Percentiles rank a stretch among this genome's conserved stretches.
These are phyloP conservation scores for Trematocara zebra DNA, from an alignment of 2,113 vertebrate genomes.

Conservation along the genomic window DNA sequence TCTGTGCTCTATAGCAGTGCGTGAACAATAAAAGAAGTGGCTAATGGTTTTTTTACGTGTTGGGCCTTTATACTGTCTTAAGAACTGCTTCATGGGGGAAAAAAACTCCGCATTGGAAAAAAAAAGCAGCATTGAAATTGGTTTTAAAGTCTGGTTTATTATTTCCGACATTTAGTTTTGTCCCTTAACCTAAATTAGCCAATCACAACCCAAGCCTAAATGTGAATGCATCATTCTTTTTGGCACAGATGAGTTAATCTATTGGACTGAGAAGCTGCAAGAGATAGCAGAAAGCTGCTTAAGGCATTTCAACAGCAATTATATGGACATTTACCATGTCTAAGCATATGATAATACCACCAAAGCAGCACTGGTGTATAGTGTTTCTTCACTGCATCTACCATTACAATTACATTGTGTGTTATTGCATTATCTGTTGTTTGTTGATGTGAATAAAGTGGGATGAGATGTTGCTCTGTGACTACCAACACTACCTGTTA, in stretches of 20 bases:
- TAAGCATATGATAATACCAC: neutral
- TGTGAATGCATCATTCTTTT: neutral
- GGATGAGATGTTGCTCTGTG: conserved; percentile 11
- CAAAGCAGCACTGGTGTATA: neutral
- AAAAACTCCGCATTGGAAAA: neutral
- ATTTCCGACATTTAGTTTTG: neutral
- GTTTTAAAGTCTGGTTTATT: neutral
- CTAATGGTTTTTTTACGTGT: fast-evolving
- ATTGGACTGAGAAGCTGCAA: neutral
- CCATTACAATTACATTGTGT: conserved; percentile 21
- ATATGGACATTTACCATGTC: neutral
- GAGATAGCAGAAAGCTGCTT: conserved; percentile 45
- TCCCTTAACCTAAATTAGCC: neutral
- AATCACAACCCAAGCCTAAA: neutral
- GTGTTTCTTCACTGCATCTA: neutral
- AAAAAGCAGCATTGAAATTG: neutral
- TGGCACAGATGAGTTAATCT: neutral
- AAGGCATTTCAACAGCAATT: neutral
- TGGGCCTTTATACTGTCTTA: neutral
- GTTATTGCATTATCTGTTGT: conserved; percentile 38
- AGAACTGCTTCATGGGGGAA: fast-evolving
- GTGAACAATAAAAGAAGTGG: neutral
- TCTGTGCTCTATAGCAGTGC: neutral
- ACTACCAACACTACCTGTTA: conserved; percentile 18
- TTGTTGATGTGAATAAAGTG: conserved; percentile 28